Conservation (phyloP, 64 coral and sea anemone genomes). For the Dendronephthya gigantea region DNA sequence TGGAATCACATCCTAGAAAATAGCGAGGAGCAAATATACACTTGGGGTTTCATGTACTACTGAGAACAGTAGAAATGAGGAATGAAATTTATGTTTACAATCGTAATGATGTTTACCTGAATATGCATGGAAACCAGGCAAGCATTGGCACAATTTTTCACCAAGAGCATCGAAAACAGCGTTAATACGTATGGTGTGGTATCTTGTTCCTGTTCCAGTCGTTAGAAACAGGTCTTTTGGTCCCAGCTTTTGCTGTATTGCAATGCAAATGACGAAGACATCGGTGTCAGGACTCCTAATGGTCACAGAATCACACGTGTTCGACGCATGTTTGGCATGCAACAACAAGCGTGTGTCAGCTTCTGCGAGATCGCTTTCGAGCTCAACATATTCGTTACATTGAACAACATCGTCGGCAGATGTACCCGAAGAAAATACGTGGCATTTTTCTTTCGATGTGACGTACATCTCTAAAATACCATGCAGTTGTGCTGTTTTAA, state of each 20-base stretch:
- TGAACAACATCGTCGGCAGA: conserved; percentile 30
- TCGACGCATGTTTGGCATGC: conserved; percentile 36
- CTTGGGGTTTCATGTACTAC: background rate
- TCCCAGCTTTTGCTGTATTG: background rate
- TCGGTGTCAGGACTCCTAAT: conserved; percentile 44
- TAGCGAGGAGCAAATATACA: background rate
- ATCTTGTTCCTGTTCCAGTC: background rate
- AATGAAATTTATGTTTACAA: background rate
- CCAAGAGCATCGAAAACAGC: background rate
- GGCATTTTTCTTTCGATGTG: conserved; percentile 17
- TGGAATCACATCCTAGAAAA: background rate
- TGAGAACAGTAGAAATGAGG: background rate
- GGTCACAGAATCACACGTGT: conserved; percentile 29
- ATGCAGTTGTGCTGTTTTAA: background rate
- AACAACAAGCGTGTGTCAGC: conserved; percentile 45
- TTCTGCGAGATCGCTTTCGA: conserved; percentile 32
- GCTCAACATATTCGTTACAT: conserved; percentile 29
- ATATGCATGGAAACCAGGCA: conserved; percentile 4
- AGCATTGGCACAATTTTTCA: background rate
- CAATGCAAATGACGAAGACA: conserved; percentile 17
- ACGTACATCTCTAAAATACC: conserved; percentile 17
- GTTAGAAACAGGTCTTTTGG: background rate
- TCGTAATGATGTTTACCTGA: background rate
- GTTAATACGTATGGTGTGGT: background rate
- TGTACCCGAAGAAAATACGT: conserved; percentile 28